Base-by-base conservation (phyloP, 2,888 invertebrate species). In the Synanthedon tipuliformis region DNA sequence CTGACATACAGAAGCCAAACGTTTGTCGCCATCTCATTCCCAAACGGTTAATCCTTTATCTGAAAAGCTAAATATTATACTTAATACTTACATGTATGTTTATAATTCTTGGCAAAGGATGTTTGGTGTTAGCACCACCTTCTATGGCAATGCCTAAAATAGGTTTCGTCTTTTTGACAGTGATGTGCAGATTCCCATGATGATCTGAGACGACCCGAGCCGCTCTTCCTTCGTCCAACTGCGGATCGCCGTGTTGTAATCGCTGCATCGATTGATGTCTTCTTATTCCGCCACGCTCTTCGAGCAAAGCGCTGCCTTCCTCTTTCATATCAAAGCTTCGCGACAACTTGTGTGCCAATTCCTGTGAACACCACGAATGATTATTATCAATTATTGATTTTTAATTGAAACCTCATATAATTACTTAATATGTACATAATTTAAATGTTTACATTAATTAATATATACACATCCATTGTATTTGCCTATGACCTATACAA, bases 91-190 rank as follows among this genome's bases (percentile, higher is more conserved):
- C 98, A 84, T 97, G 97, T 75, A 98, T 97, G 82, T 96, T 97
- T 71, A 98, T 97, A 71, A 98, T 97, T 75, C 97, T 91, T 53
- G 98, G 98, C 70, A 97, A 89, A 54, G 96, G 95, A 84, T 98
- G 97, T 73, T 95, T 94, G 50, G 98, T 98, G 81, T 98, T 97
- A 67, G 95, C 95, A 58, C 98, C 98, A 57, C 98, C 98, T 88
- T 98, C 98, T 70, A 98, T 98, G 59, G 97, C 98, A 71, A 98
- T 96, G 62, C 98, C 98, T 67, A 98, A 90, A 70, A 96, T 95
- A 51, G 97, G 95, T 84, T 96, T 96, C 53, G 94, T 95, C 88
- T 98, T 98, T 83, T 94, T 94, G 63, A 98, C 95, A 62, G 93
- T 93, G 68, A 97, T 93, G 77, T 95, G 90, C 69, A 96, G 90